Conservation (phyloP, 1,140 invertebrate species). For the Drosophila takahashii region DNA sequence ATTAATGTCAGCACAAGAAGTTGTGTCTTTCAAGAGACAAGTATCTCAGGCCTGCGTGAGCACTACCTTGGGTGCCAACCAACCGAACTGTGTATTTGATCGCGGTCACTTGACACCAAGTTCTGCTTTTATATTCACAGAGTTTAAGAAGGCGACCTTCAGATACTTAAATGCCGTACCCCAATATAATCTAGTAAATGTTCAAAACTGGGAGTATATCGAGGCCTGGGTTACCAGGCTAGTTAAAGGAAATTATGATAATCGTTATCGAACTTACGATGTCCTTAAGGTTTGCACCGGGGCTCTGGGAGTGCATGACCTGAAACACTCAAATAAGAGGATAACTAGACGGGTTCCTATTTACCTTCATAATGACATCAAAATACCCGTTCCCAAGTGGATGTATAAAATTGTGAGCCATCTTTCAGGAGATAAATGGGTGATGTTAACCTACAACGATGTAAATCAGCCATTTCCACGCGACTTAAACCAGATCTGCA, state of each 20-base stretch:
- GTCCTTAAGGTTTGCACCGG: constrained; percentile 39
- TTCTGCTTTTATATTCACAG: constrained; percentile 20
- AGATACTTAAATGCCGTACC: constrained; percentile 40
- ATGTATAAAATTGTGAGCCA: constrained; percentile 42
- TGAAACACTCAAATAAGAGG: not conserved
- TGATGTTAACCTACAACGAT: constrained; percentile 33
- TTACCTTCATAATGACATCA: not conserved
- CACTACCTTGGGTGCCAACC: constrained; percentile 7
- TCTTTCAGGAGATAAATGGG: not conserved
- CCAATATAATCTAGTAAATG: constrained; percentile 38
- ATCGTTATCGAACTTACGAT: not conserved
- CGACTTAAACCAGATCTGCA: too few relatives aligned
- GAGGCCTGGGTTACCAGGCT: constrained; percentile 32
- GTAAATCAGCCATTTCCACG: too few relatives aligned
- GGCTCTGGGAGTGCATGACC: not conserved
- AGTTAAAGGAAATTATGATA: not conserved
- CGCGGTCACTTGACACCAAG: constrained; percentile 42
- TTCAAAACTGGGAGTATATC: constrained; percentile 49
- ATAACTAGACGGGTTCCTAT: not conserved
- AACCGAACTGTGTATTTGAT: constrained; percentile 11
- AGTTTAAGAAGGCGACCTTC: constrained; percentile 16
- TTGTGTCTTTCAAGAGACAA: too few relatives aligned
- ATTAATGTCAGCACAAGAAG: too few relatives aligned
- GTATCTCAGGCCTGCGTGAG: too few relatives aligned
- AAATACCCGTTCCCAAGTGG: constrained; percentile 40